Base-by-base conservation (phyloP, 2,888 invertebrate genomes). In the Drepana falcataria region DNA sequence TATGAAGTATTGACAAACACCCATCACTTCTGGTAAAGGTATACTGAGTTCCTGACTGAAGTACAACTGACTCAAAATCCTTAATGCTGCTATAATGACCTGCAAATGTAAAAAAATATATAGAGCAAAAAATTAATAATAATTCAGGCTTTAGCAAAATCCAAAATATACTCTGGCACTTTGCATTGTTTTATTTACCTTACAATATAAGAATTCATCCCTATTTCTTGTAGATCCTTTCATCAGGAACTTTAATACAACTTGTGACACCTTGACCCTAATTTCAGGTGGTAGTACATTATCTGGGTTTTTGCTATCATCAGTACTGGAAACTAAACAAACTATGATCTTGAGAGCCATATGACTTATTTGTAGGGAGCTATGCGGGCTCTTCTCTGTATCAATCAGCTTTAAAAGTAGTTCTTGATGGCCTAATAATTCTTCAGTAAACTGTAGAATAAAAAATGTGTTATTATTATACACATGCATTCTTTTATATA, bases 1-100 rank as follows among this genome's bases (percentile, higher is more conserved):
- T 75, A 94, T 90, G 64, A 90, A 94, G 55, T 91, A 79, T 56
- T 91, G 87, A 52, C 92, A 87, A 48, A 94, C 82, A 0, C 94
- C 94, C 57, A 95, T 83, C 6, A 93, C 74, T 61, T 92, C 89
- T 37, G 93, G 92, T 49, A 91, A 58, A 2, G 76, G 71, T 59
- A 82, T 73, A 4, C 66, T 65, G 34, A 83, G 54, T 35, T 69
- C 80, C 5, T 72, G 77, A 47, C 81, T 85, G 52, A 85, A 86
- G 64, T 86, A 87, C 2, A 91, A 60, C 63, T 90, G 86, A 41
- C 88, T 77, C 41, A 91, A 60, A 7, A 88, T 80, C 66, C 86
- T 81, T 51, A 89, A 66, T 53, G 87, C 87, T 68, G 87, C 77
- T 70, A 92, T 91, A 51, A 93, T 71, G 41, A 92, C 83, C 93